Evolutionary conservation across 2,888 invertebrate genomes (phyloP).

Genomic region (Scaptomyza cyrtandrae): DNA sequence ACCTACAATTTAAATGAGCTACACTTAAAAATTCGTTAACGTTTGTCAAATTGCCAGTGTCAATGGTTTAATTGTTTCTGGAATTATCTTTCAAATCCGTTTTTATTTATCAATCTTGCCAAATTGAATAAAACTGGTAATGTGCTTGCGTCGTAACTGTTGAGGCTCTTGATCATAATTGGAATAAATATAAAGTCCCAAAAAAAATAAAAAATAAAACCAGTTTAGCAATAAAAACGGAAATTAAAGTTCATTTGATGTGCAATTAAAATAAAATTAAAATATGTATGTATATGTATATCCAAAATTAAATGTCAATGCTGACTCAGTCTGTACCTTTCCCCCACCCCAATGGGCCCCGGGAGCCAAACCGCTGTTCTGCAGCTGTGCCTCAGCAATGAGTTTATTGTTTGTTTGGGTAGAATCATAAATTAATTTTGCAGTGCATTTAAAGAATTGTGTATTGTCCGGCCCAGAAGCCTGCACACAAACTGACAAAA

Average conservation of each 20-base stretch:
- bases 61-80: too few relatives aligned
- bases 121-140: constrained; percentile 12
- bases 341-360: neutral
- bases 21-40: neutral
- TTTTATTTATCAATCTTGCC: constrained; percentile 2
- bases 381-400: constrained; percentile 20
- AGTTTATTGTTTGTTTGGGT: constrained; percentile 65
- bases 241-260: constrained; percentile 69
- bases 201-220: too few relatives aligned
- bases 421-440: constrained; percentile 76
- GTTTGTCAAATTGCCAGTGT: neutral
- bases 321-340: constrained; percentile 53
- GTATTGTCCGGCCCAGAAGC: constrained; percentile 58
- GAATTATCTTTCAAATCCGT: too few relatives aligned
- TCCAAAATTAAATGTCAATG: constrained; percentile 30
- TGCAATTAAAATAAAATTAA: constrained; percentile 57
- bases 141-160: constrained; percentile 17
- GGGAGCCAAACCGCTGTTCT: neutral
- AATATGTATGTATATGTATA: constrained; percentile 37
- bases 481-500: constrained; percentile 5
- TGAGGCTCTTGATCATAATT: constrained; percentile 3
- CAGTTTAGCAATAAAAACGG: constrained; percentile 67
- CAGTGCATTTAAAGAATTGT: constrained; percentile 78
- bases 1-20: neutral
- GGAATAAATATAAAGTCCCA: constrained; percentile 1